A percentile compares a stretch with the other conserved stretches of the same genome.
phyloP scores from a whole-genome alignment of 2,888 invertebrate species.

The Diaphora mendica region DNA sequence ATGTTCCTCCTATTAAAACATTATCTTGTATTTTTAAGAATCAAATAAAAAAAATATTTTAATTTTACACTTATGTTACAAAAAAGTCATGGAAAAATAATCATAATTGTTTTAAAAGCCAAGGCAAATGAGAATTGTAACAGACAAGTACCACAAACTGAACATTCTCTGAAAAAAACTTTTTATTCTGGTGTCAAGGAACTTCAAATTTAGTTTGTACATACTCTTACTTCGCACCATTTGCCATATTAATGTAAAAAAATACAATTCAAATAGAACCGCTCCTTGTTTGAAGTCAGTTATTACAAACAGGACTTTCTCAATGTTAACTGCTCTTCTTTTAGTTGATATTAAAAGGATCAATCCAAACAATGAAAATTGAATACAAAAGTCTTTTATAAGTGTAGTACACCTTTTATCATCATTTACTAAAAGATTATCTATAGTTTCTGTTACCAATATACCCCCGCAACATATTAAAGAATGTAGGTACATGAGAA shows the following conservation, averaged over 20 bases:
- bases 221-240: neutral
- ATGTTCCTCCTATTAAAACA: too few species aligned
- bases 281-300: too few species aligned
- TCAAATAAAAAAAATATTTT: too few species aligned
- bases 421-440: neutral
- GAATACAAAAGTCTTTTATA: neutral
- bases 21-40: too few species aligned
- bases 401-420: too few species aligned
- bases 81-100: neutral
- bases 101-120: neutral
- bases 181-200: neutral
- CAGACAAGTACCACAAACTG: neutral
- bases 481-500: neutral
- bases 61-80: too few species aligned
- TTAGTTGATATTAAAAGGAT: neutral
- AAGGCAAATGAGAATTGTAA: neutral
- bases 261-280: too few species aligned
- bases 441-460: neutral
- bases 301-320: neutral
- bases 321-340: neutral
- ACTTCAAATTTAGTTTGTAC: neutral
- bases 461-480: neutral
- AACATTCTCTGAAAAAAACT: neutral
- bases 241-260: neutral
- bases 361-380: neutral